Evolutionary conservation across 2,113 vertebrate species (phyloP), one percentile per base, ranked within the genome.

Genomic region (Columbina picui): DNA sequence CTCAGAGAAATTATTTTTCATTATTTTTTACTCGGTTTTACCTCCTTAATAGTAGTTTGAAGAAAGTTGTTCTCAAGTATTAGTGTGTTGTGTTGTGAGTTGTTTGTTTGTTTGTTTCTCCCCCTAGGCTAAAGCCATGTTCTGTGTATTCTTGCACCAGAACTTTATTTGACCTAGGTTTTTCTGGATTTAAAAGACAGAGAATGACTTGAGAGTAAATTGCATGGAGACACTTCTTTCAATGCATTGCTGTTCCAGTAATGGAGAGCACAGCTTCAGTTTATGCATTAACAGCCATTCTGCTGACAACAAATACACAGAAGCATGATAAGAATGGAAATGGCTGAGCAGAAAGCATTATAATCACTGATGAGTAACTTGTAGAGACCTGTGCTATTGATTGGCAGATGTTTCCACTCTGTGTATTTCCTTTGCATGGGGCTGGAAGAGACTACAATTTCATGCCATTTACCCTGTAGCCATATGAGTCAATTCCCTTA

Each of bases 371-470:
- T 16, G 23, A n/a, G 15, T 29, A 26, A 32, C n/a, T 53, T 67
- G 17, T 36, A 4, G 8, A 53, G 23, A 41, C 0, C 4, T 15
- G 10, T 34, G 18, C 22, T 47, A 1, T 18, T 1, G 0, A 9
- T 36, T 59, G 22, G 10, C 25, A 47, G 38, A 47, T 10, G 7
- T n/a, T 86, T 81, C 30, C 1, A 1, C 25, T 32, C 26, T 64
- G 26, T 6, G 2, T 70, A 7, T 56, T 69, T 75, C 34, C 49
- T 59, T 36, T 25, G n/a, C 27, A 29, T 23, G 22, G 15, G 43
- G 7, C n/a, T 69, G n/a, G 45, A 41, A 45, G 18, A 64, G n/a
- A 47, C 25, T 29, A 1, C 6, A 23, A 17, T 64, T 68, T 50
- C 19, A 16, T 53, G 36, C 20, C 16, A 52, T 64, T 52, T 76